phyloP scores from a whole-genome alignment of 2,888 invertebrate genomes.

The Amiota mariae region DNA sequence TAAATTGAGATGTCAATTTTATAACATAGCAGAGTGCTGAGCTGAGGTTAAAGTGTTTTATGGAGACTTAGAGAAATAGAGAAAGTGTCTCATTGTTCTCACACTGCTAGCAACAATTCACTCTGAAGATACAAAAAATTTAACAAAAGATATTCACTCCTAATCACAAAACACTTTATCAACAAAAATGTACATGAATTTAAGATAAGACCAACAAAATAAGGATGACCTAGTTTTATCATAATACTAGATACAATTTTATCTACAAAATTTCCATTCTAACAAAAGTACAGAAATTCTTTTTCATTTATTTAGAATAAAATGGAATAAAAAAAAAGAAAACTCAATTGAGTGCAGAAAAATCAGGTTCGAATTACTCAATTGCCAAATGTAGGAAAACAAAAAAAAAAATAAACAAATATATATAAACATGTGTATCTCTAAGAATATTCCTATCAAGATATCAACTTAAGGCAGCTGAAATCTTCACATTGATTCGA shows the following conservation, averaged over 20 bases:
- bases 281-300: no score
- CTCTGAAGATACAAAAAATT: not conserved
- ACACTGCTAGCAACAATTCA: not conserved
- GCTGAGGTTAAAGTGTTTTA: no score
- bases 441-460: not conserved
- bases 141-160: not conserved
- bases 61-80: not conserved
- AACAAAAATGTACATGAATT: no score
- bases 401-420: not conserved
- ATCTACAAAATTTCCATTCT: no score
- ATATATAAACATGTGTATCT: constrained; percentile 2
- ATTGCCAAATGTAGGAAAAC: not conserved
- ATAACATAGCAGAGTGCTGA: no score
- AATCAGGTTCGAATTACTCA: constrained; percentile 24
- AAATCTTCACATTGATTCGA: not conserved
- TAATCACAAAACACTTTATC: no score
- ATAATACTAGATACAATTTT: no score
- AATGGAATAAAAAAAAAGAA: no score
- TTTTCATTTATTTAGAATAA: no score
- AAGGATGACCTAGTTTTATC: no score
- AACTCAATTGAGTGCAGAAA: constrained; percentile 9
- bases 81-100: not conserved
- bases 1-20: no score
- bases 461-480: constrained; percentile 3
- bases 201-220: no score